These are phyloP conservation scores for Onychostruthus taczanowskii DNA, from an alignment of 2,113 vertebrate species.

Conservation along the genomic window DNA sequence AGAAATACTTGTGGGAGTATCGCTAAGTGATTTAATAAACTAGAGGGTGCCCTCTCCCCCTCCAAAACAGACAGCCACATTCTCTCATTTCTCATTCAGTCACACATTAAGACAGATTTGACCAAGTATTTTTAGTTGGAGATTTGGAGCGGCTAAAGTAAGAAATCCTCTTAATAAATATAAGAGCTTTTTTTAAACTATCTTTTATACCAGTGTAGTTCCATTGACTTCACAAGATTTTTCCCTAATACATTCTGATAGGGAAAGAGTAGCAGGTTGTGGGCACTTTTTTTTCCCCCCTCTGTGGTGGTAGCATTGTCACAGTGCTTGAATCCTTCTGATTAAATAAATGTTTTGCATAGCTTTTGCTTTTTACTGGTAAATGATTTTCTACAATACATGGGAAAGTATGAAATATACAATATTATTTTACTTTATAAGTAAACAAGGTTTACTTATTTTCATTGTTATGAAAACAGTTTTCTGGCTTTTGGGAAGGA, in stretches of 20 bases:
- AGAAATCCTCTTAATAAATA: conserved; percentile 65
- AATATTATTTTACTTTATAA: background rate
- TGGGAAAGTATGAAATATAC: background rate
- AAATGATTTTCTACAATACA: background rate
- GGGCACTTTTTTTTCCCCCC: background rate
- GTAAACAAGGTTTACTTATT: background rate
- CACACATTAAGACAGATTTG: conserved; percentile 44
- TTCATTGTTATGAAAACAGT: background rate
- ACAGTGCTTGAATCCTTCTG: background rate
- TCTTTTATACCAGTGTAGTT: conserved; percentile 50
- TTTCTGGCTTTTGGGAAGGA: background rate
- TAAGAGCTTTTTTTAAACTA: conserved; percentile 1
- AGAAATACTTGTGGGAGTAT: background rate
- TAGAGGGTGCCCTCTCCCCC: background rate
- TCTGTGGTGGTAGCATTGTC: background rate
- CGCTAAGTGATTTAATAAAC: background rate
- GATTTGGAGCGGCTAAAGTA: conserved; percentile 36
- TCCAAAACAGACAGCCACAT: background rate
- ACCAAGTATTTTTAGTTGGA: conserved; percentile 57
- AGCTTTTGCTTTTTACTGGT: background rate
- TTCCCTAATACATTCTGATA: background rate
- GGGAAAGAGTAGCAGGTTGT: background rate
- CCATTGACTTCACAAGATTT: conserved; percentile 34
- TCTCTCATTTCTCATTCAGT: conserved; percentile 31
- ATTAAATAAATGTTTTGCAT: background rate